phyloP scores from a whole-genome alignment of 2,113 vertebrate genomes.

The Aleadryas rufinucha region DNA sequence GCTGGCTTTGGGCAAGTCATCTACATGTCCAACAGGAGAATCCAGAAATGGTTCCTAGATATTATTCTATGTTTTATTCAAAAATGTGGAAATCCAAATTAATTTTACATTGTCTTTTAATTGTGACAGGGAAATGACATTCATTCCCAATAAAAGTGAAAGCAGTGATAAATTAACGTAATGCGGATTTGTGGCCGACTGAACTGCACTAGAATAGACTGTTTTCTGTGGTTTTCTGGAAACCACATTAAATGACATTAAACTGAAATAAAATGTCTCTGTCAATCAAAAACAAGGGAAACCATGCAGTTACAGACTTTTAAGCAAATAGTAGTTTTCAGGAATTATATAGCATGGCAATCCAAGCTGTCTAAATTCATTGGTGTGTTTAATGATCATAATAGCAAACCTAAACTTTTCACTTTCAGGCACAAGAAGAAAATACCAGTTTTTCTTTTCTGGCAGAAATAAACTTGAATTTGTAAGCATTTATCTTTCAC shows the following conservation, averaged over 20 bases:
- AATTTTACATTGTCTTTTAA: neutral
- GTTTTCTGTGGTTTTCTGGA: slow-evolving; percentile 20
- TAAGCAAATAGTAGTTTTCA: slow-evolving; percentile 18
- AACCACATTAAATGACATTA: neutral
- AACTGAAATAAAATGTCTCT: slow-evolving; percentile 26
- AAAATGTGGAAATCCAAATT: neutral
- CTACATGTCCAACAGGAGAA: neutral
- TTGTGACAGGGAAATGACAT: neutral
- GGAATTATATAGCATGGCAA: neutral
- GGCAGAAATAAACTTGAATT: neutral
- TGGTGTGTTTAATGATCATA: neutral
- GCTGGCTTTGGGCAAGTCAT: neutral
- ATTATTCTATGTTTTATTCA: neutral
- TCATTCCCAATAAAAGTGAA: neutral
- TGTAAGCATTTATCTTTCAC: neutral
- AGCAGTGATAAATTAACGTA: neutral
- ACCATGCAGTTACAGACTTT: neutral
- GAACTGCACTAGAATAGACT: neutral
- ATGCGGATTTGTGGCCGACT: neutral
- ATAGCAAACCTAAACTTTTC: neutral
- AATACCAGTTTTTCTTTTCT: neutral
- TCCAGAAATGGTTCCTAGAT: neutral
- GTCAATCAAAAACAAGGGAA: neutral
- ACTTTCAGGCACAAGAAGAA: neutral
- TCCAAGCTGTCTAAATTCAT: neutral